These are phyloP conservation scores for Australoheros scitulus DNA, from an alignment of 2,113 vertebrate genomes.

Conservation along the genomic window DNA sequence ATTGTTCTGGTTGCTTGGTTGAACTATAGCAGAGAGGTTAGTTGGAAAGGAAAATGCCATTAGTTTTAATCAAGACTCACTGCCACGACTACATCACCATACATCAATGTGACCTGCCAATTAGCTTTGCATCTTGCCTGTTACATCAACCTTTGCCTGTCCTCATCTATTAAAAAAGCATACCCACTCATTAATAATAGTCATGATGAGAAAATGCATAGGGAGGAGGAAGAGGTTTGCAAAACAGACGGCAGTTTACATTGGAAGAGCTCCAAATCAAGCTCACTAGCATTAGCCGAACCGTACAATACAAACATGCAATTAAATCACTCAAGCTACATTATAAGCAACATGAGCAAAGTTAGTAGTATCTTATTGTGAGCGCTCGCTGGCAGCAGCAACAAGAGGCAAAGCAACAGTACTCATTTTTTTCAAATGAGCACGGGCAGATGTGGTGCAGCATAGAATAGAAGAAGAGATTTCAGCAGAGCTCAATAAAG, in stretches of 20 bases:
- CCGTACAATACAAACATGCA: conserved; percentile 31
- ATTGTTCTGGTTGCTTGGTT: background rate
- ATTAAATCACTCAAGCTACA: conserved; percentile 28
- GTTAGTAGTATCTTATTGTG: conserved; percentile 7
- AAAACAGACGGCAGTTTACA: background rate
- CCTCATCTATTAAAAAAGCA: conserved; percentile 30
- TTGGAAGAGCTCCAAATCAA: conserved; percentile 12
- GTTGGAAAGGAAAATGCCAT: conserved; percentile 5
- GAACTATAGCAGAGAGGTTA: conserved; percentile 8
- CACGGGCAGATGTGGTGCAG: conserved; percentile 20
- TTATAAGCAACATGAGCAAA: conserved; percentile 29
- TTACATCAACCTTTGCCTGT: conserved; percentile 40
- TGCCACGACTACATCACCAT: conserved; percentile 7
- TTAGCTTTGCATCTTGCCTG: conserved; percentile 16
- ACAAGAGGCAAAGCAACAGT: conserved; percentile 36
- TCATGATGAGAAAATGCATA: background rate
- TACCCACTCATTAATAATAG: conserved; percentile 43
- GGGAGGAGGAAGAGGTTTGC: background rate
- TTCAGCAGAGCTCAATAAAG: conserved; percentile 10
- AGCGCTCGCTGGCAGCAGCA: conserved; percentile 20
- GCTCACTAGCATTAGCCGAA: background rate
- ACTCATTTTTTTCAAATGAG: conserved; percentile 66
- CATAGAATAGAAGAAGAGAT: background rate
- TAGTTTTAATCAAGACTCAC: conserved; percentile 38
- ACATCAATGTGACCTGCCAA: conserved; percentile 37